Conservation (phyloP, 53 echinoderm and acorn worm genomes). For the Paracentrotus lividus region DNA sequence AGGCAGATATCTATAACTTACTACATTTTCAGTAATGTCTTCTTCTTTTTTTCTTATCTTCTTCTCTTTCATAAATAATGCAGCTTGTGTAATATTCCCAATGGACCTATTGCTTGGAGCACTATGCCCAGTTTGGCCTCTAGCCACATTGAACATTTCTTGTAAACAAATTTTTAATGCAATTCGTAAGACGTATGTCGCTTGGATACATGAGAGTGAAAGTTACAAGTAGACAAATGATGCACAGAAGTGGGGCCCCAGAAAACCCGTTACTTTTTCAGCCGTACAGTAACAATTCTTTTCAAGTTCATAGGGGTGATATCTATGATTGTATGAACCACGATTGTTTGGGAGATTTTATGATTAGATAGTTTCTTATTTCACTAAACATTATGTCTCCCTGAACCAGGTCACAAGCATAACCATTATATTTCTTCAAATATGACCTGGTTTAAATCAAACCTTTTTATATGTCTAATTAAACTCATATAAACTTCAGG, state of each 20-base stretch:
- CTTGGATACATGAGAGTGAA: neutral
- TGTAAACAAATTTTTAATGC: constrained; percentile 48
- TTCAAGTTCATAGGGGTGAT: neutral
- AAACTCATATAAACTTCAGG: neutral
- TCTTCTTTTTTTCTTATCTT: neutral
- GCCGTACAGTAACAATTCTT: no score
- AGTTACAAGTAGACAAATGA: neutral
- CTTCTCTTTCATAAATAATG: constrained; percentile 13
- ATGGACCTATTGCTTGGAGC: neutral
- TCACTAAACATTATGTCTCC: neutral
- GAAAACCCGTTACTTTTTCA: no score
- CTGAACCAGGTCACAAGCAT: neutral
- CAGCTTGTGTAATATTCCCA: constrained; percentile 32
- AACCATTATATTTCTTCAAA: no score
- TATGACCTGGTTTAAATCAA: neutral
- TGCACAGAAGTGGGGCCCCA: neutral
- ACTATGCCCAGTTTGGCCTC: neutral
- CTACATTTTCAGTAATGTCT: neutral
- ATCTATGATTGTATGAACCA: neutral
- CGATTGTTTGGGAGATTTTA: neutral
- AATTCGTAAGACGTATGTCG: constrained; percentile 36
- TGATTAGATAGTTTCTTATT: neutral
- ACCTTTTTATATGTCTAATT: neutral
- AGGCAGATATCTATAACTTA: neutral
- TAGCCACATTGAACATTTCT: neutral